Conservation (phyloP, 35 echinoderm and acorn worm species). For the Chiridota heheva region DNA sequence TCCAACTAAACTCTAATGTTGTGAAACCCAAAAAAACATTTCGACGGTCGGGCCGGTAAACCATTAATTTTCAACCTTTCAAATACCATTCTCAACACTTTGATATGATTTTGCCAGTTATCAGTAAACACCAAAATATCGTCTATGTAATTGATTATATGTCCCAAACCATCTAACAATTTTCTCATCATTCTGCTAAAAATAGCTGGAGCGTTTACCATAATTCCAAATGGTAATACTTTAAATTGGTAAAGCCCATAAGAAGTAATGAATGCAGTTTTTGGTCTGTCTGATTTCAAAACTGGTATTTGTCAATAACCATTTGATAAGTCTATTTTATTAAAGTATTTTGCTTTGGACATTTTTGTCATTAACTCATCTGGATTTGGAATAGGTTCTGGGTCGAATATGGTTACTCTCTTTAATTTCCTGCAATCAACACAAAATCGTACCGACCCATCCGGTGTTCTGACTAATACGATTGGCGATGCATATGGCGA, state of each 20-base stretch:
- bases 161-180: constrained; percentile 24
- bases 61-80: not conserved
- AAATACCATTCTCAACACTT: not conserved
- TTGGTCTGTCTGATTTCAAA: constrained; percentile 7
- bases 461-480: constrained; percentile 51
- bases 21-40: constrained; percentile 29
- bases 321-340: constrained; percentile 51
- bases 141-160: constrained; percentile 45
- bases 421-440: constrained; percentile 61
- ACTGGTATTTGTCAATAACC: constrained; percentile 67
- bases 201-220: constrained; percentile 3
- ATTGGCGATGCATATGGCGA: constrained; percentile 55
- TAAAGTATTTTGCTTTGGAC: constrained; percentile 40
- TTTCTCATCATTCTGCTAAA: constrained; percentile 32
- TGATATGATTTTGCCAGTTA: constrained; percentile 31
- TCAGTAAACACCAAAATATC: constrained; percentile 15
- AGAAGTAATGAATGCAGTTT: constrained; percentile 52
- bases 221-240: too few relatives aligned
- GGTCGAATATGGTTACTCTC: constrained; percentile 57
- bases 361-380: constrained; percentile 4
- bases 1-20: constrained; percentile 16
- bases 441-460: constrained; percentile 58
- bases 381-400: constrained; percentile 46
- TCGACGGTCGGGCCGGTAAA: constrained; percentile 20
- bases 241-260: constrained; percentile 48